Conservation (phyloP, 2,888 invertebrate species). For the Drosophila multiciliata region DNA sequence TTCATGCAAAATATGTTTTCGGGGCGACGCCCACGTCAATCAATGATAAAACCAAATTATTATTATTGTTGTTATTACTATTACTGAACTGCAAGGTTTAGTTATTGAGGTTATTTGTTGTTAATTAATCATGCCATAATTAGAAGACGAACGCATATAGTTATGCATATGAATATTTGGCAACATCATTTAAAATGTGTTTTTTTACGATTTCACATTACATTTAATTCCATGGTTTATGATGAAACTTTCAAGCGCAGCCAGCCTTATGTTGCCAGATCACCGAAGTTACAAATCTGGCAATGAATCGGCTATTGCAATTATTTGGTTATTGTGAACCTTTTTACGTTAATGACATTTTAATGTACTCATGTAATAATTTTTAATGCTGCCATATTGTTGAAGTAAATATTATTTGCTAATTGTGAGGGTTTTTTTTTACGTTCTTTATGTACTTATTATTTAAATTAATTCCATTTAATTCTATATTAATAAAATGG, state of each 20-base stretch:
- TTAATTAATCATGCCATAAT: background rate
- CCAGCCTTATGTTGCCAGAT: background rate
- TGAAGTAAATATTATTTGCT: background rate
- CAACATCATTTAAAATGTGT: background rate
- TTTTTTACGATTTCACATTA: background rate
- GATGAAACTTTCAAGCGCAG: background rate
- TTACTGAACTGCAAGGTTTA: background rate
- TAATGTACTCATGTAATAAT: background rate
- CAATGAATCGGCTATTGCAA: background rate
- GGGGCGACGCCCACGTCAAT: background rate
- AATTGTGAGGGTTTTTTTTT: background rate
- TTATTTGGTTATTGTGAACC: background rate
- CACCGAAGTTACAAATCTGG: background rate
- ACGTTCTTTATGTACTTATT: background rate
- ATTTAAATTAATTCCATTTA: background rate
- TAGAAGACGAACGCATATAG: background rate
- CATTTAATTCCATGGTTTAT: background rate
- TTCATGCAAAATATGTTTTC: constrained; percentile 22
- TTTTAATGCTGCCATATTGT: background rate
- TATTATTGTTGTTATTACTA: background rate
- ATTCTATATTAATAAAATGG: background rate
- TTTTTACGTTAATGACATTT: background rate
- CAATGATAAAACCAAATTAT: constrained; percentile 3
- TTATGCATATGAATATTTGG: background rate
- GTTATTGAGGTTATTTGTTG: background rate